Evolutionary conservation across 1,140 invertebrate species (phyloP).

Genomic region (Heliconius himera): DNA sequence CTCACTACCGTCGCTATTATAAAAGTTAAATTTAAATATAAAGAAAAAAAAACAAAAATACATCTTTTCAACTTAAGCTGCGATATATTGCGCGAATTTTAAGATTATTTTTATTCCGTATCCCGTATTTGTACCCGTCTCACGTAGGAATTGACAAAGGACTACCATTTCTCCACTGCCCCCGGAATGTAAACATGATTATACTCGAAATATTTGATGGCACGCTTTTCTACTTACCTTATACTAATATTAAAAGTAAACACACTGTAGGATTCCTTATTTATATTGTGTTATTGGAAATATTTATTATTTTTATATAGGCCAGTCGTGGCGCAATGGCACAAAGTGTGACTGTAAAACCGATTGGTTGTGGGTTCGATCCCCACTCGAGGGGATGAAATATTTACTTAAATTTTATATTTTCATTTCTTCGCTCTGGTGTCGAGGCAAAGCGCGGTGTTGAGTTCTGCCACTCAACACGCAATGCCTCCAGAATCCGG

Average conservation of each 20-base stretch:
- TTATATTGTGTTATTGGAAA: background rate
- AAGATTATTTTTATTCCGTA: background rate
- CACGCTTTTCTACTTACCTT: background rate
- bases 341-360: too few species aligned
- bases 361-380: too few species aligned
- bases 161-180: background rate
- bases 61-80: background rate
- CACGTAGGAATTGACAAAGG: background rate
- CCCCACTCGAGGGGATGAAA: too few species aligned
- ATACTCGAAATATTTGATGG: constrained; percentile 4
- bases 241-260: constrained; percentile 3
- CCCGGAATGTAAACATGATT: constrained; percentile 2
- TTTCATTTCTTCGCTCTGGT: too few species aligned
- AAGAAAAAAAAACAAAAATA: background rate
- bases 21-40: background rate
- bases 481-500: too few species aligned
- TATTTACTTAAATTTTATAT: too few species aligned
- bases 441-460: too few species aligned
- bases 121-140: background rate
- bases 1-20: too few species aligned
- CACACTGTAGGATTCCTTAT: background rate
- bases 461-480: too few species aligned
- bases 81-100: background rate
- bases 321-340: too few species aligned
- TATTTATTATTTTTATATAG: background rate